These are phyloP conservation scores for Dysidea cf. avara DNA, from an alignment of 37 sponge, comb jelly and placozoan species.

Conservation along the genomic window DNA sequence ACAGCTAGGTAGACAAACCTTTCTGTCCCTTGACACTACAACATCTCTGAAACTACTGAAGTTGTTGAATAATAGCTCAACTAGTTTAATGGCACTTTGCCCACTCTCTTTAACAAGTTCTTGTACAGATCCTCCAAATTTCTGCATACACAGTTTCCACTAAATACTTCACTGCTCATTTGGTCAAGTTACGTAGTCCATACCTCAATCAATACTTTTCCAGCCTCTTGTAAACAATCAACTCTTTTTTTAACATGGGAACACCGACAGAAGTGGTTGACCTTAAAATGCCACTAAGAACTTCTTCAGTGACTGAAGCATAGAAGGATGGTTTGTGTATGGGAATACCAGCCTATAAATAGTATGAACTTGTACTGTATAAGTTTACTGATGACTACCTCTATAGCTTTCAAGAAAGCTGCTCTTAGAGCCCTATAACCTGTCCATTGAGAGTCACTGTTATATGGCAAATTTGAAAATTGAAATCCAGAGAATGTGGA, in stretches of 20 bases:
- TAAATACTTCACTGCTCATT: too few species aligned
- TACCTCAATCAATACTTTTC: slow-evolving; percentile 58
- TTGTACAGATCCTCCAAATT: slow-evolving; percentile 64
- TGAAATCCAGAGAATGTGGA: too few species aligned
- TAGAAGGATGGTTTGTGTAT: slow-evolving; percentile 68
- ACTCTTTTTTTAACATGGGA: slow-evolving; percentile 60
- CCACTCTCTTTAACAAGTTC: slow-evolving; percentile 38
- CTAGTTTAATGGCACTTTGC: slow-evolving; percentile 67
- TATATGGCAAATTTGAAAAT: too few species aligned
- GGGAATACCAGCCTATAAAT: slow-evolving; percentile 48
- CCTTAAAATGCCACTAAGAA: slow-evolving; percentile 52
- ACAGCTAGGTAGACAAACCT: slow-evolving; percentile 35
- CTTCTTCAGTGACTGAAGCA: slow-evolving; percentile 44
- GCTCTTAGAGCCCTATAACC: slow-evolving; percentile 81
- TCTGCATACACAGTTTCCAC: too few species aligned
- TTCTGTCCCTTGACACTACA: slow-evolving; percentile 48
- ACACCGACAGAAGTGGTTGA: slow-evolving; percentile 61
- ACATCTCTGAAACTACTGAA: slow-evolving; percentile 75
- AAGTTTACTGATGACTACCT: slow-evolving; percentile 40
- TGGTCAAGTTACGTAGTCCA: too few species aligned
- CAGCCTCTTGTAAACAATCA: slow-evolving; percentile 58
- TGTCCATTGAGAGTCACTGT: too few species aligned
- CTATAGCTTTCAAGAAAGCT: slow-evolving; percentile 65
- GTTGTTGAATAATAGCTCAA: slow-evolving; percentile 49
- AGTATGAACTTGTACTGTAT: too few species aligned